Base-by-base conservation (phyloP, 2,888 invertebrate genomes). In the Bombylius discolor region DNA sequence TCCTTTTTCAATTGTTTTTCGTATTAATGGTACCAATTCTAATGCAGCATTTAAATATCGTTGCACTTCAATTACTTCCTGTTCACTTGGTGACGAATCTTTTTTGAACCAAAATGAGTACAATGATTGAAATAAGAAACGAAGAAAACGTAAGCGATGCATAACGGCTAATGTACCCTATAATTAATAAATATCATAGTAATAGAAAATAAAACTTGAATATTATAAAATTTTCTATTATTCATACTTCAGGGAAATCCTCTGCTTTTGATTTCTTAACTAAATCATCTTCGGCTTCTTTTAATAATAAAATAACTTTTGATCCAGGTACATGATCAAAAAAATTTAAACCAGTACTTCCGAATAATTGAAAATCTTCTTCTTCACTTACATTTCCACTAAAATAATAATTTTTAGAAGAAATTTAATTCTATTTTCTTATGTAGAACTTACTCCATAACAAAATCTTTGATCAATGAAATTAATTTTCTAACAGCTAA, bases 311-410 rank as follows among this genome's bases (percentile, higher is more conserved):
- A 52, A 87, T 81, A 55, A 87, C 87, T 69, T 88, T 83, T 57
- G 84, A 82, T 64, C 93, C 89, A 4, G 86, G 85, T 53, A 92
- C 81, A 69, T 93, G 90, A 44, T 85, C 83, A 56, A 76, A 76
- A 3, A 79, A 75, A 60, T 80, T 76, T 71, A 94, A 93, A 48
- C 93, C 92, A 68, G 95, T 96, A 49, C 87, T 85, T 74, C 92
- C 86, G 33, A 92, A 73, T n/a, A 72, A 85, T 72, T 97, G 94
- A 70, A 97, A 97, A 70, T 98, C 97, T 77, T 98, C 98, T 74
- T 97, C 92, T 75, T 93, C 92, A 73, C 87, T 92, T 13, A 93
- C 92, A 70, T 85, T 81, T 33, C 89, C 91, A 66, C 85, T 85
- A 62, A 45, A 70, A 68, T 54, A 39, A 56, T n/a, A 56, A 55